These are phyloP conservation scores for Myotis pilosus DNA, from an alignment of 2,797 vertebrate genomes.

Conservation along the genomic window DNA sequence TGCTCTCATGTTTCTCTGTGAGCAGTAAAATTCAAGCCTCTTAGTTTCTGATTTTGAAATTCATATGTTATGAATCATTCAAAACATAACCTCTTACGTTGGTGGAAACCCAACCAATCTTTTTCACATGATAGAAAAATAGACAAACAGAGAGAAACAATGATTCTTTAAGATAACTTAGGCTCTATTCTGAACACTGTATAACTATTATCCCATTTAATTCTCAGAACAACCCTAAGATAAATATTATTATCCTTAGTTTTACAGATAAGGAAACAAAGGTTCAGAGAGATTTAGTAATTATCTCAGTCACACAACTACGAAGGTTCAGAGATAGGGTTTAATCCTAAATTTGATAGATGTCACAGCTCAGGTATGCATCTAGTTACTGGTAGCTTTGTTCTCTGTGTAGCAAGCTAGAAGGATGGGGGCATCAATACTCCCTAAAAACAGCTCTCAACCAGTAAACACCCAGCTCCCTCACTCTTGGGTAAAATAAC, in stretches of 20 bases:
- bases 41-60: constrained; percentile 21
- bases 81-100: neutral
- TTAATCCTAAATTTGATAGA: neutral
- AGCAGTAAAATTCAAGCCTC: neutral
- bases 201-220: neutral
- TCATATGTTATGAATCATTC: neutral
- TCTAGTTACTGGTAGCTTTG: constrained; percentile 1
- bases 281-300: neutral
- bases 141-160: neutral
- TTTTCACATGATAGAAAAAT: neutral
- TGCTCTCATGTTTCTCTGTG: neutral
- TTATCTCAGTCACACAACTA: neutral
- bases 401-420: neutral
- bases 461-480: neutral
- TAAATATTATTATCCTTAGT: neutral
- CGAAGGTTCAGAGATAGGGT: neutral
- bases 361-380: neutral
- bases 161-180: neutral
- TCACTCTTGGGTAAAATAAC: neutral
- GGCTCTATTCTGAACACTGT: neutral
- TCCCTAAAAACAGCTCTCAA: neutral
- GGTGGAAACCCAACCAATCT: neutral
- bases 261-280: constrained; percentile 31
- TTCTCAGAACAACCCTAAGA: neutral
- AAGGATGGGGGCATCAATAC: neutral